These are phyloP conservation scores for Aphelinus atriplicis DNA, from an alignment of 1,140 invertebrate genomes.

Conservation along the genomic window DNA sequence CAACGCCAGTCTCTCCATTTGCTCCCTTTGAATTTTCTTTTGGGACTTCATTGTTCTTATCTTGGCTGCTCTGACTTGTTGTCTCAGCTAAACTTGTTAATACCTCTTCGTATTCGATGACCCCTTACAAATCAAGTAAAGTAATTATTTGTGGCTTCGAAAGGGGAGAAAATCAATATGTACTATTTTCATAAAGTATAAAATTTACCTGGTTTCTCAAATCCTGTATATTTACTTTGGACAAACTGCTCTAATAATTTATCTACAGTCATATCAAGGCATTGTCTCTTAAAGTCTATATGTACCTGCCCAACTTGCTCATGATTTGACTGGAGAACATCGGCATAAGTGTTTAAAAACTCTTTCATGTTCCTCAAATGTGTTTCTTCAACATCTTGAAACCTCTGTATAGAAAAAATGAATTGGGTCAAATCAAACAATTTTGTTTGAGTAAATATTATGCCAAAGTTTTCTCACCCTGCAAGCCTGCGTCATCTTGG, in stretches of 20 bases:
- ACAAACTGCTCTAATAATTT: constrained; percentile 92
- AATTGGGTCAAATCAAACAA: background rate
- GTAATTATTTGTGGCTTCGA: too few relatives aligned
- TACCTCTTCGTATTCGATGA: constrained; percentile 69
- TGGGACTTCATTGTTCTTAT: constrained; percentile 49
- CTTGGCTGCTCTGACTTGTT: constrained; percentile 52
- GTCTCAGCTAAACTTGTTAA: constrained; percentile 64
- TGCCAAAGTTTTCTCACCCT: constrained; percentile 68
- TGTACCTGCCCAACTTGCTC: constrained; percentile 89
- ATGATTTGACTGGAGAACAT: constrained; percentile 89
- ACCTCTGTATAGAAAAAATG: constrained; percentile 72
- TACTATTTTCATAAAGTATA: background rate
- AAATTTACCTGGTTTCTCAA: constrained; percentile 85
- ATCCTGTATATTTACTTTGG: constrained; percentile 87
- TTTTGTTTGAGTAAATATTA: background rate
- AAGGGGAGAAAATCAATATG: too few relatives aligned
- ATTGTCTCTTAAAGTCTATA: constrained; percentile 89
- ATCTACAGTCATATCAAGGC: constrained; percentile 90
- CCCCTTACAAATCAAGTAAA: background rate
- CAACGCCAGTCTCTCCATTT: constrained; percentile 64
- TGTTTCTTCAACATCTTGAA: constrained; percentile 92
- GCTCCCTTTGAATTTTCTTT: constrained; percentile 62
- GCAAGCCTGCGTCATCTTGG: constrained; percentile 93
- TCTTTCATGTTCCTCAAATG: constrained; percentile 96
- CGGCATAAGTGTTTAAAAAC: constrained; percentile 89